Evolutionary conservation across 2,797 vertebrate genomes (phyloP).

Genomic region (Pangasius mekongensis): DNA sequence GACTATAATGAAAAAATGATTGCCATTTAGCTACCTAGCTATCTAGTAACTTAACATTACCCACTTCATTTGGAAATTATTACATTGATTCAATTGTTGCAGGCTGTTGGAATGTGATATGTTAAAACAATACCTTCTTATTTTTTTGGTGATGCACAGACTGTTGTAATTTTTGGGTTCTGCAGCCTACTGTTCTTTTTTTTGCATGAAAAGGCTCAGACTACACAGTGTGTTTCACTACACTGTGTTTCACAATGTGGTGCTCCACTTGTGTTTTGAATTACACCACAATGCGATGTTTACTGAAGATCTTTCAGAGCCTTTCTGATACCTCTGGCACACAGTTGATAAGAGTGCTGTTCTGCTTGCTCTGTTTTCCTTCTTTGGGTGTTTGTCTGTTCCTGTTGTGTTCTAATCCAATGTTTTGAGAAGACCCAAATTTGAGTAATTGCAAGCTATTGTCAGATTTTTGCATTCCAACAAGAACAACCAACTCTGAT

Average conservation of each 20-base stretch:
- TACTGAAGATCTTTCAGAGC: constrained; percentile 3
- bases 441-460: neutral
- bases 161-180: neutral
- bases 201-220: neutral
- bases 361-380: constrained; percentile 1
- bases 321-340: constrained; percentile 17
- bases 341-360: neutral
- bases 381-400: constrained; percentile 1
- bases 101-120: neutral
- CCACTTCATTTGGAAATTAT: neutral
- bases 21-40: neutral
- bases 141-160: neutral
- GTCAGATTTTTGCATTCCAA: constrained; percentile 1
- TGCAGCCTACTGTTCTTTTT: neutral
- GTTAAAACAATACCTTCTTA: neutral
- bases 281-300: constrained; percentile 21
- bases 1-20: neutral
- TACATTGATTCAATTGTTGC: neutral
- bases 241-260: constrained; percentile 4
- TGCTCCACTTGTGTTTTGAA: constrained; percentile 6
- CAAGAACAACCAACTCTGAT: neutral
- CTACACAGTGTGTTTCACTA: neutral
- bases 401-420: neutral
- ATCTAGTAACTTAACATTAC: neutral
- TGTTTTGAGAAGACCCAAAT: constrained; percentile 1